Evolutionary conservation across 1,140 invertebrate genomes (phyloP), one percentile per base, ranked within the genome.

Genomic region (Helicoverpa zea): DNA sequence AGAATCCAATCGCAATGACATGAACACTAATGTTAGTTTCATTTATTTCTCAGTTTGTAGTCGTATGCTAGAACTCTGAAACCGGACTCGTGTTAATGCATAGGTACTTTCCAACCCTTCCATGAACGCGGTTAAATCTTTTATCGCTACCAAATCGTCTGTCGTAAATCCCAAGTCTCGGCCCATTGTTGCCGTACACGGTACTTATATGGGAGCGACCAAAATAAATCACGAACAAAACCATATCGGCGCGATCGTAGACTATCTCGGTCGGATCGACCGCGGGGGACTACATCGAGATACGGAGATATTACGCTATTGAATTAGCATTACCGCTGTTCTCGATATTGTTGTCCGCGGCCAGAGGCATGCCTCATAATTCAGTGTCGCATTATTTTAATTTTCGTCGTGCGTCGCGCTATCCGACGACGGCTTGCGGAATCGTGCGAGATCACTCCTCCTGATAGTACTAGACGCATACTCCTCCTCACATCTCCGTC

Each of bases 201-300:
- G 88, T 86, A 88, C 92, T 93, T 93, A 93, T 93, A 93, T 93
- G 93, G 92, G 87, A 91, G 89, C 89, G 92, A 87, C 90, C 89
- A 87, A 94, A 94, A 94, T 94, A 94, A 94, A 94, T 94, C 93
- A 94, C 93, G 93, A 93, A 86, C 86, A 86, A 84, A 91, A 90
- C 93, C 93, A 93, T 94, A 94, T 94, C 93, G 89, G 91, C 86
- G 81, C 87, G 87, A 92, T 93, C 93, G 87, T 88, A 91, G 88
- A 89, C 89, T 91, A 94, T 94, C 89, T 86, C 85, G 79, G 80
- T 80, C 81, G 84, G 76, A 92, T 92, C 90, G 90, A 87, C 87
- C 88, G 85, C 85, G 83, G 88, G 82, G 68, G 82, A 82, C 85
- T 86, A 90, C 88, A 89, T 89, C 87, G 84, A 88, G 92, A 93